Evolutionary conservation across 1,140 invertebrate species (phyloP).

Genomic region (Calliphora vicina): DNA sequence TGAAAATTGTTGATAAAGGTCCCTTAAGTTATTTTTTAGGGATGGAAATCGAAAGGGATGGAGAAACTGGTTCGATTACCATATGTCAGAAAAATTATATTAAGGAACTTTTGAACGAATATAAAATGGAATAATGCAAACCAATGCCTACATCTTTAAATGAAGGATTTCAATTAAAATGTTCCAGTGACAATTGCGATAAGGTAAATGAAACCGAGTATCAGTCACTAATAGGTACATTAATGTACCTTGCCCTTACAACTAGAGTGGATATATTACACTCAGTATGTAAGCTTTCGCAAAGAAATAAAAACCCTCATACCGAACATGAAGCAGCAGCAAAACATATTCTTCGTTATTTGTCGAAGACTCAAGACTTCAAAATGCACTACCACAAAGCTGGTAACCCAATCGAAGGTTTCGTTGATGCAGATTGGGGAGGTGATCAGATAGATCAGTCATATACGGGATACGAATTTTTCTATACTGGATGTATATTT

Average conservation of each 20-base stretch:
- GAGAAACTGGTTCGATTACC: not conserved
- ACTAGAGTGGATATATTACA: conserved; percentile 18
- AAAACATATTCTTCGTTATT: conserved; percentile 21
- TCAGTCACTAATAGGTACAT: conserved; percentile 14
- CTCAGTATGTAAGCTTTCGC: not conserved
- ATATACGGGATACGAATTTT: conserved; percentile 12
- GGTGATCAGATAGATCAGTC: conserved; percentile 17
- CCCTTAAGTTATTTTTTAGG: conserved; percentile 2
- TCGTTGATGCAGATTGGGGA: conserved; percentile 36
- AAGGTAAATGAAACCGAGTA: conserved; percentile 1
- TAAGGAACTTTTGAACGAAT: not conserved
- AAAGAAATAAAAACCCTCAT: not conserved
- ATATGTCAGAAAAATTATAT: not conserved
- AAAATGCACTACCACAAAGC: not conserved
- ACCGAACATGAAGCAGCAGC: not conserved
- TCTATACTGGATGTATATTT: not conserved
- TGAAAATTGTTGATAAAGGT: conserved; percentile 23
- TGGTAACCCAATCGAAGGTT: not conserved
- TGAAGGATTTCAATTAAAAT: not conserved
- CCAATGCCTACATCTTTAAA: not conserved
- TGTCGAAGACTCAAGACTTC: not conserved
- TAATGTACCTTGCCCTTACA: conserved; percentile 14
- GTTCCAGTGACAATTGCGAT: not conserved
- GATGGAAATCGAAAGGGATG: conserved; percentile 24
- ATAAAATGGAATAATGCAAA: not conserved